A percentile compares a stretch with the other conserved stretches of the same genome.
Conservation (phyloP, 2,797 vertebrate species). For the Acrocephalus scirpaceus region DNA sequence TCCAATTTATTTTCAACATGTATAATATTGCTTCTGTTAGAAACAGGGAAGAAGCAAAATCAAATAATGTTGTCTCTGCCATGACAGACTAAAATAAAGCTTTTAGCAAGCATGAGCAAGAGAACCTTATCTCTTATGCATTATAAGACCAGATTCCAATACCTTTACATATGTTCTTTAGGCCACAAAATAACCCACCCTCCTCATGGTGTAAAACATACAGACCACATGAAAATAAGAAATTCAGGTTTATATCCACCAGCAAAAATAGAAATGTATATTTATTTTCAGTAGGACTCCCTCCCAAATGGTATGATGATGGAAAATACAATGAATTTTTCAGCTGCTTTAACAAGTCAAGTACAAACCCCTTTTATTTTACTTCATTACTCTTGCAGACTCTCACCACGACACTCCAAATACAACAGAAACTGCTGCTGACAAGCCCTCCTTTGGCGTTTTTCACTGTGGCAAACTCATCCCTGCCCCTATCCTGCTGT, state of each 20-base stretch:
- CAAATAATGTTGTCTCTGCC: conserved; percentile 38
- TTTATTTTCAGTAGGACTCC: conserved; percentile 28
- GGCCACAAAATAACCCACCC: background rate
- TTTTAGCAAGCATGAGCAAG: conserved; percentile 42
- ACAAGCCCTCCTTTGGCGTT: conserved; percentile 20
- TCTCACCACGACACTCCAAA: conserved; percentile 2
- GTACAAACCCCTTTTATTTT: conserved; percentile 1
- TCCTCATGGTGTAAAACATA: background rate
- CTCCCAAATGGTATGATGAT: background rate
- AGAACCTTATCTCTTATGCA: conserved; percentile 32
- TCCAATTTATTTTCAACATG: background rate
- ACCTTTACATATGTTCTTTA: background rate
- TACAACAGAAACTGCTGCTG: background rate
- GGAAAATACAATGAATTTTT: background rate
- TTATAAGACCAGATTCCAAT: conserved; percentile 23
- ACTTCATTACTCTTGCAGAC: conserved; percentile 8
- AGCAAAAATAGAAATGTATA: conserved; percentile 22
- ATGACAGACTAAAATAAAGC: conserved; percentile 42
- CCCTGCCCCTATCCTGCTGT: conserved; percentile 47
- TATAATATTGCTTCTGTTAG: background rate
- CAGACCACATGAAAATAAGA: background rate
- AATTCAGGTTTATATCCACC: conserved; percentile 18
- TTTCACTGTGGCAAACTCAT: conserved; percentile 38
- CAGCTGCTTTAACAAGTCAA: conserved; percentile 2
- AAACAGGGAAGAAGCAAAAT: conserved; percentile 49